Conservation (phyloP, 2,888 invertebrate genomes). For the Chalcosyrphus nemorum region DNA sequence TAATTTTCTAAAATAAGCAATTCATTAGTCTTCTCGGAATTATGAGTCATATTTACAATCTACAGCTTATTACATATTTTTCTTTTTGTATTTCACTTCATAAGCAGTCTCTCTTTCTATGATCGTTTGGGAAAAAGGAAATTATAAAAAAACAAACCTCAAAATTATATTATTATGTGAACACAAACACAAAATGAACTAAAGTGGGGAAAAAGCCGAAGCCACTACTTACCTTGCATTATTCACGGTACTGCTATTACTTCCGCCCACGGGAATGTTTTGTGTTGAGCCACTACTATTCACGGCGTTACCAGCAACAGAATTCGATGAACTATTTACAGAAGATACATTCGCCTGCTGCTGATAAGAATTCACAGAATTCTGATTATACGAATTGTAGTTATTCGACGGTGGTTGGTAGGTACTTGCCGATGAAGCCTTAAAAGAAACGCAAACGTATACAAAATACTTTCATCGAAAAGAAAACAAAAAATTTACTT, state of each 20-base stretch:
- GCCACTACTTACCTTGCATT: slow-evolving; percentile 79
- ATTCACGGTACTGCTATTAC: slow-evolving; percentile 78
- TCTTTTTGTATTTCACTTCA: slow-evolving; percentile 2
- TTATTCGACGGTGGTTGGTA: slow-evolving; percentile 80
- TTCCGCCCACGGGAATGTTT: slow-evolving; percentile 82
- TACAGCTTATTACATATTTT: not conserved
- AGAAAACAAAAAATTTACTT: too few species aligned
- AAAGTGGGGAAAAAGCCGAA: not conserved
- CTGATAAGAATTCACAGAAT: slow-evolving; percentile 81
- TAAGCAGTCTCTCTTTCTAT: slow-evolving; percentile 27
- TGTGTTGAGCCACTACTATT: slow-evolving; percentile 78
- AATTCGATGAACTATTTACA: slow-evolving; percentile 77
- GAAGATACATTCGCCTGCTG: slow-evolving; percentile 77
- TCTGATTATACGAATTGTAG: slow-evolving; percentile 81
- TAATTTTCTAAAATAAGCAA: too few species aligned
- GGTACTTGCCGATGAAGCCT: slow-evolving; percentile 79
- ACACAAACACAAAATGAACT: not conserved
- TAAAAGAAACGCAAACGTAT: too few species aligned
- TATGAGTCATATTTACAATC: too few species aligned
- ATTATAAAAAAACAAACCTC: not conserved
- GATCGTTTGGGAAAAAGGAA: slow-evolving; percentile 8
- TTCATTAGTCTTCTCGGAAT: too few species aligned
- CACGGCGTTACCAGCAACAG: slow-evolving; percentile 75
- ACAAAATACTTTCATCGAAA: too few species aligned
- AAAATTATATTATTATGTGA: slow-evolving; percentile 1